phyloP scores from a whole-genome alignment of 2,888 invertebrate genomes.

The Therioaphis trifolii region DNA sequence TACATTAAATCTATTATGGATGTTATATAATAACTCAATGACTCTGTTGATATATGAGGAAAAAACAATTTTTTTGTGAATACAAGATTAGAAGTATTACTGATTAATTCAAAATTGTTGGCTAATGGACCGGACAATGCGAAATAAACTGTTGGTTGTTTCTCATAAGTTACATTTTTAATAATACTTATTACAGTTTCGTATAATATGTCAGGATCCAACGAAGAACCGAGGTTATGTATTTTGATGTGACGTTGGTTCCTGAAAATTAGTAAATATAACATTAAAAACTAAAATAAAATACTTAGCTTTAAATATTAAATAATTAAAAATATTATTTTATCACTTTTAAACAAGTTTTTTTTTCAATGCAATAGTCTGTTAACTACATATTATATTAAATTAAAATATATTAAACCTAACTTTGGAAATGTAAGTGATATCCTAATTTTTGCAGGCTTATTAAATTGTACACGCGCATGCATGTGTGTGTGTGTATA shows the following conservation, averaged over 20 bases:
- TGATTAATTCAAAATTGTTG: slow-evolving; percentile 31
- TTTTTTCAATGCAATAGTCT: too few relatives aligned
- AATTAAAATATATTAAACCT: too few relatives aligned
- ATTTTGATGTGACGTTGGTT: slow-evolving; percentile 11
- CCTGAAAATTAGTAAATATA: slow-evolving; percentile 15
- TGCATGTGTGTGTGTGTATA: too few relatives aligned
- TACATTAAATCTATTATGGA: slow-evolving; percentile 14
- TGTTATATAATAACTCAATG: slow-evolving; percentile 15
- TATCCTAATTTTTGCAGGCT: too few relatives aligned
- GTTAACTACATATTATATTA: too few relatives aligned
- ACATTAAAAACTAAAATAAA: not conserved
- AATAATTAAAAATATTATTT: too few relatives aligned
- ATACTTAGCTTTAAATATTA: too few relatives aligned
- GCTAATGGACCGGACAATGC: slow-evolving; percentile 35
- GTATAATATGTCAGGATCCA: slow-evolving; percentile 5
- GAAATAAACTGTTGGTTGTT: slow-evolving; percentile 18
- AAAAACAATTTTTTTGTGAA: slow-evolving; percentile 43
- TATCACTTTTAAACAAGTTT: too few relatives aligned
- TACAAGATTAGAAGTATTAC: not conserved
- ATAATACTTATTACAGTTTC: slow-evolving; percentile 32
- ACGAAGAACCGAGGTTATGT: slow-evolving; percentile 46
- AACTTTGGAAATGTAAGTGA: too few relatives aligned
- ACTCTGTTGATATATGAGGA: slow-evolving; percentile 51
- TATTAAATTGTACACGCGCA: too few relatives aligned
- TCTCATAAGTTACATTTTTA: not conserved